Base-by-base conservation (phyloP, 2,797 vertebrate species). In the Peromyscus nudipes region DNA sequence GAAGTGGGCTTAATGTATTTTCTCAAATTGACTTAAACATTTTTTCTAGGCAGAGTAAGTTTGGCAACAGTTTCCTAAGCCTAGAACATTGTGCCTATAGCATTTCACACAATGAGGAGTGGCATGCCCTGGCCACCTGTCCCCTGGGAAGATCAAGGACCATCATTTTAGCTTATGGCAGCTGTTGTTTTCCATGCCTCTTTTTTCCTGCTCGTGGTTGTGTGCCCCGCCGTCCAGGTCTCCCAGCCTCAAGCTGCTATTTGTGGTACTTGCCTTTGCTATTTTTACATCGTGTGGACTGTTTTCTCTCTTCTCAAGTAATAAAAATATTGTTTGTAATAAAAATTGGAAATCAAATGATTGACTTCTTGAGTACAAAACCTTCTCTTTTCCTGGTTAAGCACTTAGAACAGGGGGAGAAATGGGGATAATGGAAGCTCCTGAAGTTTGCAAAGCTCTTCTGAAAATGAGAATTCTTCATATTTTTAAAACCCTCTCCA, bases 41-140 rank as follows among this genome's bases (percentile, higher is more conserved):
- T 86, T 94, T 89, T 90, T 75, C 75, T 92, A 77, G n/a, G 71
- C 64, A 91, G 37, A 86, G 62, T 60, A 91, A 83, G 60, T 6
- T 91, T 97, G 91, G 96, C 95, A 96, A 93, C 57, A 80, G 77
- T 96, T 97, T 98, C 93, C 95, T 96, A 96, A 96, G 84, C 64
- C 89, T 62, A 69, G 84, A 95, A 96, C 95, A 40, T 92, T 97
- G 76, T 57, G 85, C 97, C 94, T 76, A 62, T 65, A 64, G 96
- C 93, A 92, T 92, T 92, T 86, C 3, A 0, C 90, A 96, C 2
- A 4, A 52, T 92, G 76, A 62, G 37, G 96, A 97, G 92, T 93
- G 96, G 97, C 96, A 77, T 94, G 62, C 85, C 96, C 91, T 97
- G 94, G 76, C 98, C 98, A 98, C 98, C 98, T 98, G 98, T 98